Evolutionary conservation across 2,113 vertebrate genomes (phyloP).

Genomic region (Anthoscopus minutus): DNA sequence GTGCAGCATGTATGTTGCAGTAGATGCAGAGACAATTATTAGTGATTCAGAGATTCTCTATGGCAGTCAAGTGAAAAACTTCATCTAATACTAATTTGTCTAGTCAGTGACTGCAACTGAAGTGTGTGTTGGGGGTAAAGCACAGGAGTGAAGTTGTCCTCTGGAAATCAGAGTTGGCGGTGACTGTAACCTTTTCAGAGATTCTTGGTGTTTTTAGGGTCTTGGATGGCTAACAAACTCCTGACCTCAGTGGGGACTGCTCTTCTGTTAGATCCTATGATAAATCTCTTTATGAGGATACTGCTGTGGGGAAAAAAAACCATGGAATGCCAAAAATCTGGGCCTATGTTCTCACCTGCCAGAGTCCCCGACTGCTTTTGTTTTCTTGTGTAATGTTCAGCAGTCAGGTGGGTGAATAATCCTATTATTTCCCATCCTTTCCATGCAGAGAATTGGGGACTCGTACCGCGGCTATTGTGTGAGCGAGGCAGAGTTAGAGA

Average conservation of each 20-base stretch:
- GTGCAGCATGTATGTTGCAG: not conserved
- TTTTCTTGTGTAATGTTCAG: not conserved
- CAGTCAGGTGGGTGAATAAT: constrained; percentile 51
- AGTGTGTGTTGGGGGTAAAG: not conserved
- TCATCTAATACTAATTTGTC: not conserved
- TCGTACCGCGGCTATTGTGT: constrained; percentile 82
- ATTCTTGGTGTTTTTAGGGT: not conserved
- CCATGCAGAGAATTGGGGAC: constrained; percentile 81
- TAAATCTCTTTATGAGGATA: not conserved
- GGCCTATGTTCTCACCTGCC: not conserved
- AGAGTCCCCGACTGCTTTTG: not conserved
- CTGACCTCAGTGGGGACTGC: not conserved
- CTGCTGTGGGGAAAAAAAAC: not conserved
- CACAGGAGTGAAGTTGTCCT: not conserved
- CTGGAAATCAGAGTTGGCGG: not conserved
- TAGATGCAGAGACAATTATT: not conserved
- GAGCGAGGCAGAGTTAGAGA: constrained; percentile 80
- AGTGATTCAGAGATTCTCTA: not conserved
- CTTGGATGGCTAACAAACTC: not conserved
- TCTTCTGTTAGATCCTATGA: not conserved
- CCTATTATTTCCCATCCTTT: constrained; percentile 55
- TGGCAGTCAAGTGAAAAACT: not conserved
- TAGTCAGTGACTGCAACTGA: not conserved
- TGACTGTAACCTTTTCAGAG: not conserved
- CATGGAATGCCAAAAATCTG: not conserved